A percentile compares a stretch with the other conserved stretches of the same genome.
These are phyloP conservation scores for Drosophila quinaria DNA, from an alignment of 2,888 invertebrate genomes.

Conservation along the genomic window DNA sequence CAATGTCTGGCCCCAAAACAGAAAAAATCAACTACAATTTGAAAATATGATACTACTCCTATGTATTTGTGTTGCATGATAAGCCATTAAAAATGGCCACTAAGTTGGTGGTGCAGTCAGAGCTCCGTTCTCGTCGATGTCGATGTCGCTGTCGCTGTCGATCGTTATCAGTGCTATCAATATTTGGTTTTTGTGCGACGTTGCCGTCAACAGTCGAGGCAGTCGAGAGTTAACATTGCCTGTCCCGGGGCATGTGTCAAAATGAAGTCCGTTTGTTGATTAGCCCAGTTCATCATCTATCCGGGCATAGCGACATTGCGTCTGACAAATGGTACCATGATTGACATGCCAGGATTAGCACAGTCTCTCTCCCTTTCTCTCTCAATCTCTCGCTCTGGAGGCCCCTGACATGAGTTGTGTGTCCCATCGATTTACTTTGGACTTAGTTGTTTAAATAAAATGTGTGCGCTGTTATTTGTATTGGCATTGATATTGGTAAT, in stretches of 20 bases:
- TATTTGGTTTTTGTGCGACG: constrained; percentile 65
- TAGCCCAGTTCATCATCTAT: constrained; percentile 57
- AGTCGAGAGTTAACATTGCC: constrained; percentile 13
- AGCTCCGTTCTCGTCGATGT: constrained; percentile 34
- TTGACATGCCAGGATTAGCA: constrained; percentile 76
- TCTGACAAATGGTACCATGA: constrained; percentile 61
- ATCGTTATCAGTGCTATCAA: constrained; percentile 73
- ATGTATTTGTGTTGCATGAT: constrained; percentile 59
- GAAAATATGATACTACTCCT: constrained; percentile 24
- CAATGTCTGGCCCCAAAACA: constrained; percentile 46
- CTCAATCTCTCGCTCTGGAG: background rate
- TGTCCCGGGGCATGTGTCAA: constrained; percentile 64
- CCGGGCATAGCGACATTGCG: constrained; percentile 51
- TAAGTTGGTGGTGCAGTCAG: constrained; percentile 56
- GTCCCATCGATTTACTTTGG: constrained; percentile 60
- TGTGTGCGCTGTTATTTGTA: constrained; percentile 63
- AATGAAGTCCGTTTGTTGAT: constrained; percentile 68
- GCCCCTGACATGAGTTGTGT: constrained; percentile 46
- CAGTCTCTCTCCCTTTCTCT: constrained; percentile 22
- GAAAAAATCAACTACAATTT: background rate
- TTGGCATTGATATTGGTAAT: constrained; percentile 77
- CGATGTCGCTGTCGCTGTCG: constrained; percentile 49
- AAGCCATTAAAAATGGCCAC: constrained; percentile 80
- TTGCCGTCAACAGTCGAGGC: constrained; percentile 18
- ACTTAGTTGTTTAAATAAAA: constrained; percentile 70